Percentiles rank a stretch among this genome's conserved stretches.
phyloP scores from a whole-genome alignment of 2,797 vertebrate genomes.

The Pogoniulus pusillus region DNA sequence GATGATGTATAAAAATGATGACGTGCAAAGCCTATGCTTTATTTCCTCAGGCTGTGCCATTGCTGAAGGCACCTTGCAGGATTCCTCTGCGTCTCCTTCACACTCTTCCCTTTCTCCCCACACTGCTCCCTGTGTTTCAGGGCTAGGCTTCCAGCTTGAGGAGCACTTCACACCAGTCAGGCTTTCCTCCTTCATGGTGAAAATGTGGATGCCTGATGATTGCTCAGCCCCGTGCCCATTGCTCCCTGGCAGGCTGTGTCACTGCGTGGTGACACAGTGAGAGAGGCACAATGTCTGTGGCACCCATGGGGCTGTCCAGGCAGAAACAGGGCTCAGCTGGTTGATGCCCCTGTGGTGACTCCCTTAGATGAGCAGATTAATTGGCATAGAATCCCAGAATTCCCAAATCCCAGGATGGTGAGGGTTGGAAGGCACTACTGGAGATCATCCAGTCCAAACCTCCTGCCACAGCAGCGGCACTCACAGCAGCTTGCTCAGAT shows the following conservation, averaged over 20 bases:
- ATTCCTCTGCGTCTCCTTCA: not conserved
- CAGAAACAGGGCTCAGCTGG: rapidly evolving
- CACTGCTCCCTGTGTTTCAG: not conserved
- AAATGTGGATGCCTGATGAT: rapidly evolving
- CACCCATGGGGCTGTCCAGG: not conserved
- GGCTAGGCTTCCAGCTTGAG: not conserved
- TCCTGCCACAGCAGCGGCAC: too few species aligned
- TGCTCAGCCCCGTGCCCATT: rapidly evolving
- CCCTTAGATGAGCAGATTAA: not conserved
- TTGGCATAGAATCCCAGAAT: too few species aligned
- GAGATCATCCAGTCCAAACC: too few species aligned
- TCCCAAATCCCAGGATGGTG: too few species aligned
- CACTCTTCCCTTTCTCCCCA: not conserved
- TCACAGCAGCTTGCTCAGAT: too few species aligned
- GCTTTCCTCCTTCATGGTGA: rapidly evolving
- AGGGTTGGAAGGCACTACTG: too few species aligned
- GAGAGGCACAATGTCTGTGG: not conserved
- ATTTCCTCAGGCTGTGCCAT: rapidly evolving
- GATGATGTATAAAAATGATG: too few species aligned
- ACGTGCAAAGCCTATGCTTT: rapidly evolving
- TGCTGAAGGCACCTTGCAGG: not conserved
- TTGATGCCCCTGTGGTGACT: not conserved
- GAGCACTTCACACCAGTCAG: rapidly evolving
- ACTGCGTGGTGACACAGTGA: rapidly evolving
- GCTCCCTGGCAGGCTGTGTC: not conserved